phyloP scores from a whole-genome alignment of 2,797 vertebrate genomes.

The Eurystomus glaucurus region DNA sequence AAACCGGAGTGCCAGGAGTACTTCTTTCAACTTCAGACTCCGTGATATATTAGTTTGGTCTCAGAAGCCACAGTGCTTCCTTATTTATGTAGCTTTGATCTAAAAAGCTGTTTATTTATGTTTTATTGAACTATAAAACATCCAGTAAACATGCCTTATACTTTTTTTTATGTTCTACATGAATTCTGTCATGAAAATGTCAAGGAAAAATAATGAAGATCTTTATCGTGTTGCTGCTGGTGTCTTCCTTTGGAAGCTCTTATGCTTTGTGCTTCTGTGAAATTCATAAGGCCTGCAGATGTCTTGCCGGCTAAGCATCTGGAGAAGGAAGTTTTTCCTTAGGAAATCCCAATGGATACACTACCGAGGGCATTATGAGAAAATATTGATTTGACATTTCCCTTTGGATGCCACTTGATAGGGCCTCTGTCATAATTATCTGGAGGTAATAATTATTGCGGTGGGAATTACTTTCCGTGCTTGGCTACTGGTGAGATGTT shows the following conservation, averaged over 20 bases:
- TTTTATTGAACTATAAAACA: constrained; percentile 80
- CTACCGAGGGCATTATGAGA: neutral
- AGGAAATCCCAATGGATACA: neutral
- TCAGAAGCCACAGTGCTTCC: constrained; percentile 73
- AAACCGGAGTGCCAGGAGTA: neutral
- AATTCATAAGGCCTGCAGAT: constrained; percentile 68
- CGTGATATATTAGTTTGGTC: constrained; percentile 50
- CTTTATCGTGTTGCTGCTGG: constrained; percentile 29
- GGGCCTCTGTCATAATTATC: neutral
- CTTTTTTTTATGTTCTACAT: constrained; percentile 61
- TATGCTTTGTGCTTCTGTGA: constrained; percentile 5
- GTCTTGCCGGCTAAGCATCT: constrained; percentile 46
- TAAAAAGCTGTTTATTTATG: constrained; percentile 81
- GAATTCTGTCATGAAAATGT: constrained; percentile 43
- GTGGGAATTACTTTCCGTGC: neutral
- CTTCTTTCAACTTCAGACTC: constrained; percentile 30
- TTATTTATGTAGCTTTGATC: constrained; percentile 78
- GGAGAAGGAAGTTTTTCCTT: constrained; percentile 13
- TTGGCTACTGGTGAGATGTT: neutral
- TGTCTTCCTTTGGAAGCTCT: constrained; percentile 62
- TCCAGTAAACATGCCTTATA: constrained; percentile 67
- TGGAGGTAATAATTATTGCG: neutral
- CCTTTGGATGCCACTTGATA: neutral
- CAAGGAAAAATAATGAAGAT: constrained; percentile 36
- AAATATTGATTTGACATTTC: neutral